Percentiles rank a stretch among this genome's conserved stretches.
Conservation (phyloP, 2,888 invertebrate genomes). For the Sminthurinus aureus region DNA sequence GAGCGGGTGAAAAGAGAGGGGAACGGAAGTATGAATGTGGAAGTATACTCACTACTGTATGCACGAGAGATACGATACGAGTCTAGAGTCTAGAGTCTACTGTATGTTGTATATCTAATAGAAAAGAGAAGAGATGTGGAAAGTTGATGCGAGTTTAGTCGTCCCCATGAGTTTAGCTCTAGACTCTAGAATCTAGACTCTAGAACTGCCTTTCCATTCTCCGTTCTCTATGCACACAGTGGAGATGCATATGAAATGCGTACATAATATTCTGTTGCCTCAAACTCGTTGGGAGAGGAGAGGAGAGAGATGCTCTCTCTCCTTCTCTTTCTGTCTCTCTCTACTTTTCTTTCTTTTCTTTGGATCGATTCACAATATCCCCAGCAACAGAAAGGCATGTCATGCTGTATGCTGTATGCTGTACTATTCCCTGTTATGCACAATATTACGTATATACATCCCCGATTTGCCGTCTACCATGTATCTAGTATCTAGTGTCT, state of each 20-base stretch:
- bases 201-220: too few relatives aligned
- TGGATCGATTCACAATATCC: conserved; percentile 34
- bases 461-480: too few relatives aligned
- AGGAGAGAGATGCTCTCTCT: neutral
- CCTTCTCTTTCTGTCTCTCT: neutral
- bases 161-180: too few relatives aligned
- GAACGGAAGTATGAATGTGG: neutral
- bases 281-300: too few relatives aligned
- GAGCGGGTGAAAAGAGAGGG: neutral
- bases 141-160: neutral
- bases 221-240: neutral
- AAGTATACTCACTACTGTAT: neutral
- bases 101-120: neutral
- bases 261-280: too few relatives aligned
- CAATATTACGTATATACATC: too few relatives aligned
- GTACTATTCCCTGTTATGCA: too few relatives aligned
- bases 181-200: too few relatives aligned
- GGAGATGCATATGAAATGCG: too few relatives aligned
- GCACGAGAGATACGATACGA: neutral
- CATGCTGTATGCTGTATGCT: neutral
- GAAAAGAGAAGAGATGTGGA: neutral
- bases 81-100: neutral
- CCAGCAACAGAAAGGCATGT: conserved; percentile 24
- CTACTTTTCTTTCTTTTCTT: neutral
- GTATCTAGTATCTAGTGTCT: too few relatives aligned